These are phyloP conservation scores for Rhinatrema bivittatum DNA, from an alignment of 2,797 vertebrate genomes.

Conservation along the genomic window DNA sequence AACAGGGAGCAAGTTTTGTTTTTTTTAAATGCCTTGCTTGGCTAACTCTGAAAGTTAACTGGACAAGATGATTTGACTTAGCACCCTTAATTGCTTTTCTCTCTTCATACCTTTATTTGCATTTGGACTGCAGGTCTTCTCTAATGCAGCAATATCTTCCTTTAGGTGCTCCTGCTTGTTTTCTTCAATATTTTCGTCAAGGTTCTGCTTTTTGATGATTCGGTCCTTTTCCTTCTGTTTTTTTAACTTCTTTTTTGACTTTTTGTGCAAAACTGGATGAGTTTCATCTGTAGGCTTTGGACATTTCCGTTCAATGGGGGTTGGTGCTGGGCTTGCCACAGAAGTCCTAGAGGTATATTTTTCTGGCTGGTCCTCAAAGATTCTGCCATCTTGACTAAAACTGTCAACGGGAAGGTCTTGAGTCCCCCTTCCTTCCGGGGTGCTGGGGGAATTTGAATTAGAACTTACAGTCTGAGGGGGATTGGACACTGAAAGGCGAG, in stretches of 20 bases:
- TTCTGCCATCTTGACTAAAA: constrained; percentile 55
- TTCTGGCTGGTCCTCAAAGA: constrained; percentile 66
- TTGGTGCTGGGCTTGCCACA: constrained; percentile 23
- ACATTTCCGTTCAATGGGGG: constrained; percentile 8
- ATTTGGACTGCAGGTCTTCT: constrained; percentile 16
- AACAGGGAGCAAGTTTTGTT: too few relatives aligned
- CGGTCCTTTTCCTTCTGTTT: constrained; percentile 70
- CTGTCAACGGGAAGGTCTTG: constrained; percentile 73
- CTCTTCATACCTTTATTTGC: constrained; percentile 36
- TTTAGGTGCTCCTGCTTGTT: constrained; percentile 35
- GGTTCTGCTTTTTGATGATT: constrained; percentile 24
- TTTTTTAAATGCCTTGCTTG: too few relatives aligned
- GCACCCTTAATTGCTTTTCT: background rate
- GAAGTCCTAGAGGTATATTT: constrained; percentile 49
- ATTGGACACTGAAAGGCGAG: constrained; percentile 37
- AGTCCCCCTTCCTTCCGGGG: constrained; percentile 74
- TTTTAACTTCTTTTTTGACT: constrained; percentile 74
- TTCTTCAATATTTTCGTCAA: constrained; percentile 17
- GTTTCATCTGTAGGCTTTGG: constrained; percentile 20
- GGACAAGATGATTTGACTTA: too few relatives aligned
- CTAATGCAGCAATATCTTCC: constrained; percentile 27
- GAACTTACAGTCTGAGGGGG: constrained; percentile 68
- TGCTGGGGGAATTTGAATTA: constrained; percentile 78
- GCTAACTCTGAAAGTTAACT: too few relatives aligned
- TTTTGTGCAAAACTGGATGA: constrained; percentile 48